Evolutionary conservation across 2,888 invertebrate genomes (phyloP), one percentile per base, ranked within the genome.

Genomic region (Aleiodes leptofemur): DNA sequence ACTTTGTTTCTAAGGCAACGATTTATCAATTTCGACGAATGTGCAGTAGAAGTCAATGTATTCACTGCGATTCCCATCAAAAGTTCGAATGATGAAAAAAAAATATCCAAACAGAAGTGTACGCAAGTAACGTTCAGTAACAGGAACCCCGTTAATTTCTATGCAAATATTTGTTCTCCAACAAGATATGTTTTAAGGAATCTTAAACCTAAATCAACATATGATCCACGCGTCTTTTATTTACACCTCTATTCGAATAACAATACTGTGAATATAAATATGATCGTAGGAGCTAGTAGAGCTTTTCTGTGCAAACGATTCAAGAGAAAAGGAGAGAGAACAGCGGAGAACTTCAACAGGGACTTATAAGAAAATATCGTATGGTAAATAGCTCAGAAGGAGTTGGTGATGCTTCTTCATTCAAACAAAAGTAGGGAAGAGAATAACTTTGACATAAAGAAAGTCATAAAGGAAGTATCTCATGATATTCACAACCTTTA

Each of bases 241-340:
- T 64, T 43, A 64, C 64, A 64, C 48, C 43, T 64, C 48, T 48
- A 64, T 64, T 48, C 64, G n/a, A 64, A 38, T 43, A 48, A 64
- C 16, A 48, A 64, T 6, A 64, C 61, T 38, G 3, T 23, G 34
- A 38, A 43, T 43, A 29, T 43, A 61, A 34, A 9, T 38, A 61
- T 38, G 14, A 14, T n/a, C 0, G 14, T 16, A n/a, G 8, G 16
- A 55, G 14, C 13, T 16, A 16, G 8, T 55, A 8, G 16, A 55
- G 55, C 55, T 55, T 14, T 64, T 69, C 69, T 43, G 43, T 68
- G 71, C 71, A 23, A 29, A 61, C 16, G 56, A 76, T 73, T 50
- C 76, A 48, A 9, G 43, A 16, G 69, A 11, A 56, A 14, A 61
- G 6, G 31, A n/a, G 34, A 31, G 34, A n/a, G 34, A n/a, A 59